Evolutionary conservation across 2,113 vertebrate species (phyloP), one percentile per base, ranked within the genome.

Genomic region (Symphodus melops): DNA sequence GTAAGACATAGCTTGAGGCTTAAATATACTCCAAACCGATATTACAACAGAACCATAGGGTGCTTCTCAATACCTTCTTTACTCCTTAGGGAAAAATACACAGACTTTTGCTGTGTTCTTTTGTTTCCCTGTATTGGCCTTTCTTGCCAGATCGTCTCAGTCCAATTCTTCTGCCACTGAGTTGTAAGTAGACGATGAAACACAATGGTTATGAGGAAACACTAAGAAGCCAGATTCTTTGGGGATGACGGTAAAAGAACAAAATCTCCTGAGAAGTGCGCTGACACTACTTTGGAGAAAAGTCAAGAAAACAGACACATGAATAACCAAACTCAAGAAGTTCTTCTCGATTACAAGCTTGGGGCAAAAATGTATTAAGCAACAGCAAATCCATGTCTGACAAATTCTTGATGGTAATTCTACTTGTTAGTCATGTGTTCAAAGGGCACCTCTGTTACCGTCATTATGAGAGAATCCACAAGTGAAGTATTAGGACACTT

Each of bases 401-500:
- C 21, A 58, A 54, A 80, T 75, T 73, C 5, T 20, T 14, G 19
- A 55, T 17, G 39, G 65, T 53, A 88, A 82, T 87, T 77, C 72
- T 37, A 77, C 76, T 77, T 84, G 71, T 82, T 82, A 53, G 77
- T 72, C 71, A 76, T 64, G 23, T 66, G 81, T 81, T 90, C 84
- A 92, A 92, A 92, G 79, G 83, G 62, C 81, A 86, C 86, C 81
- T 85, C 73, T 83, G 62, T 84, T 37, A 51, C 55, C 23, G 1
- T 86, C 79, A 79, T 86, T 91, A 77, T 58, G 57, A 52, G 53
- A 67, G 72, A 85, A 81, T 61, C 58, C 80, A 89, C 90, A 88
- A 86, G 82, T 92, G 88, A 90, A 69, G 56, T 58, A 79, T 83
- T 64, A 68, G 78, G 68, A 77, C 83, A 78, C 86, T 87, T 93